Percentiles rank a stretch among this genome's conserved stretches.
Evolutionary conservation across 2,888 invertebrate genomes (phyloP).

Genomic region (Odontocolon sp.): DNA sequence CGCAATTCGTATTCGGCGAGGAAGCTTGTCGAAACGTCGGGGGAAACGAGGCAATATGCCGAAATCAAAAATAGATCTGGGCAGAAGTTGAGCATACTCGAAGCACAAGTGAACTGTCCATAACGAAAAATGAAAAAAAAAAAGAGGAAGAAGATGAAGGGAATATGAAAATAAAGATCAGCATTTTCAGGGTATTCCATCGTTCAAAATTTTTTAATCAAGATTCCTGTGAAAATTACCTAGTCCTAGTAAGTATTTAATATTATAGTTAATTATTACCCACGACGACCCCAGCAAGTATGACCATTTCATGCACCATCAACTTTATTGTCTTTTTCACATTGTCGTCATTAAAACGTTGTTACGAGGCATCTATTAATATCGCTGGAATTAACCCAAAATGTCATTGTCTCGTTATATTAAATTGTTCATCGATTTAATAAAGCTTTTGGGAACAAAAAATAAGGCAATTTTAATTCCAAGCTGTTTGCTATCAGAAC

Average conservation of each 20-base stretch:
- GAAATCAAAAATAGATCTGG: slow-evolving; percentile 30
- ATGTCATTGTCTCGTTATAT: too few relatives aligned
- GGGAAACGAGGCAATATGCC: slow-evolving; percentile 6
- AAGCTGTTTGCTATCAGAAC: too few relatives aligned
- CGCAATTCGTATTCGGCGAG: slow-evolving; percentile 25
- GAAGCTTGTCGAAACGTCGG: neutral
- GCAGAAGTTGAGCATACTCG: neutral
- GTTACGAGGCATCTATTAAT: too few relatives aligned
- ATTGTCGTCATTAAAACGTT: too few relatives aligned
- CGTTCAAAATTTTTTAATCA: neutral
- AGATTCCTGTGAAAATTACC: neutral
- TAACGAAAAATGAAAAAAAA: neutral
- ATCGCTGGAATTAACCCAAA: too few relatives aligned
- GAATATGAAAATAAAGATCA: neutral
- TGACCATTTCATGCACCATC: too few relatives aligned
- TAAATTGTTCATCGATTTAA: too few relatives aligned
- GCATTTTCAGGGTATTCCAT: neutral
- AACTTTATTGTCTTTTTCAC: too few relatives aligned
- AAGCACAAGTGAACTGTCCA: neutral
- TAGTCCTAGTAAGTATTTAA: neutral
- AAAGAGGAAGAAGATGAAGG: neutral
- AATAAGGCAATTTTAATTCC: too few relatives aligned
- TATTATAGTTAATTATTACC: neutral
- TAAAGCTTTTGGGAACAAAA: too few relatives aligned
- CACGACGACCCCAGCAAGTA: too few relatives aligned